Evolutionary conservation across 2,888 invertebrate species (phyloP), one percentile per base, ranked within the genome.

Genomic region (Pandemis corylana): DNA sequence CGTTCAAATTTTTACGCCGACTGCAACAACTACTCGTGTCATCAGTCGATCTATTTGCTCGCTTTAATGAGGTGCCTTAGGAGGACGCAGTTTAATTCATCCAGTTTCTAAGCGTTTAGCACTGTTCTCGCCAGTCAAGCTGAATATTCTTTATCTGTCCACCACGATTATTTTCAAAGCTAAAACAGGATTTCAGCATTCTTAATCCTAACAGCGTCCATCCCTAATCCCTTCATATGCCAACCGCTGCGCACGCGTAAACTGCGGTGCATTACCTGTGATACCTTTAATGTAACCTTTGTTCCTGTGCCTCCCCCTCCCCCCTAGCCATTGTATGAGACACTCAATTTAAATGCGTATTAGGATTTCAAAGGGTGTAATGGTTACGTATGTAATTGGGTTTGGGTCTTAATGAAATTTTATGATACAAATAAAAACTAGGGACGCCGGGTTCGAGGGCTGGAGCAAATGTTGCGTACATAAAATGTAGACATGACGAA

Each of bases 371-470:
- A 75, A 75, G 75, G 75, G 75, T 75, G 70, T 75, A 75, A 75
- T 75, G 75, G 75, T 28, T 63, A 56, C 62, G 62, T 62, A 67
- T 75, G 53, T 75, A 75, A 75, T 75, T 71, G 75, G 65, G 67
- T 75, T 75, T 75, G 70, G 75, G 75, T 66, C 71, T 63, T 71
- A 71, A 75, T 75, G 67, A 75, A 75, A 63, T 75, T 75, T 75
- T 71, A 75, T 71, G 71, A 61, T 41, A 67, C 62, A 56, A 67
- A 71, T 71, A 75, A 74, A 74, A 70, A 70, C 70, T 67, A 71
- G 69, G 62, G 66, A 28, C 28, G 59, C 13, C 7, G 51, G 51
- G 51, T 5, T 51, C 7, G 51, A 5, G 12, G 4, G 46, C 46
- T 36, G 28, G 28, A 36, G 28, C 28, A 36, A 36, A 36, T 36